Evolutionary conservation across 2,888 invertebrate genomes (phyloP).

Genomic region (Agrochola lychnidis): DNA sequence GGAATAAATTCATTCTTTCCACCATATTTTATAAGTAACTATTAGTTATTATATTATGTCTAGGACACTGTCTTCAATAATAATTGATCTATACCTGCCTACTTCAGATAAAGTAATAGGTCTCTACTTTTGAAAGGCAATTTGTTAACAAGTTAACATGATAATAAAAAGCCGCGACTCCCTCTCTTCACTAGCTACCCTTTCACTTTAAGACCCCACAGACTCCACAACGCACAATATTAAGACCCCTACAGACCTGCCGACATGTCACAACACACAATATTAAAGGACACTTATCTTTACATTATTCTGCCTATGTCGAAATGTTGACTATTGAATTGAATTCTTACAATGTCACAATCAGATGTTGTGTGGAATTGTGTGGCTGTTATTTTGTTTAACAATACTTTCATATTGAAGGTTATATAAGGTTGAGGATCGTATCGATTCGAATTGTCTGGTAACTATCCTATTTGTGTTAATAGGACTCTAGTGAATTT

Average conservation of each 20-base stretch:
- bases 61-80: background rate
- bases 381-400: background rate
- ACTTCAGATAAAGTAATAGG: background rate
- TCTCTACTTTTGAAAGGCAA: background rate
- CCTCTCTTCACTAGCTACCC: conserved; percentile 36
- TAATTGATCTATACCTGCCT: background rate
- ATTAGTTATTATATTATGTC: background rate
- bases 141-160: conserved; percentile 51
- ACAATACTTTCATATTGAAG: background rate
- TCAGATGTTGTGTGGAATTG: background rate
- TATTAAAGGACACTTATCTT: conserved; percentile 22
- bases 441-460: background rate
- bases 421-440: background rate
- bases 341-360: conserved; percentile 28
- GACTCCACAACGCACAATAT: conserved; percentile 14
- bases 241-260: conserved; percentile 26
- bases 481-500: background rate
- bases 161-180: conserved; percentile 26
- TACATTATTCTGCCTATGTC: conserved; percentile 22
- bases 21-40: too few relatives aligned
- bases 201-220: conserved; percentile 25
- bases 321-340: conserved; percentile 7
- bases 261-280: conserved; percentile 31
- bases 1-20: too few relatives aligned
- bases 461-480: background rate